Conservation (phyloP, 2,113 vertebrate genomes). For the Gopherus evgoodei region DNA sequence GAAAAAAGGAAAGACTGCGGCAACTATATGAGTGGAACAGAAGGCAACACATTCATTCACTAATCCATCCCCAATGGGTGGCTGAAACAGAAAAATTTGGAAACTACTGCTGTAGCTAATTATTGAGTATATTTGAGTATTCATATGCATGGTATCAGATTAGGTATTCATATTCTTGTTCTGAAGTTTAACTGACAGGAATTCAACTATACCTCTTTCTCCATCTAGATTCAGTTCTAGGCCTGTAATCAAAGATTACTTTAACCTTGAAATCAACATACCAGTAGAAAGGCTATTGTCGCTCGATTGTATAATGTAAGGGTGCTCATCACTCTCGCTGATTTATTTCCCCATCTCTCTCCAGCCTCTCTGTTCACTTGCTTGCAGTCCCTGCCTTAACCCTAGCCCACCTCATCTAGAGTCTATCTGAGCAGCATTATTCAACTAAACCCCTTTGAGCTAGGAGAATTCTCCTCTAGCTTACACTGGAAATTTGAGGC, state of each 20-base stretch:
- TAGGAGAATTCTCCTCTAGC: not conserved
- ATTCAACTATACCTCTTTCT: not conserved
- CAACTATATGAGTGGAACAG: not conserved
- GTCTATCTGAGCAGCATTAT: not conserved
- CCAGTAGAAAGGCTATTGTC: no score
- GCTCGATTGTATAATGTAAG: no score
- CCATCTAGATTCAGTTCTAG: not conserved
- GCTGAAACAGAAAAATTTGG: not conserved
- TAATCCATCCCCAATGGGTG: not conserved
- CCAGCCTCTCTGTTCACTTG: not conserved
- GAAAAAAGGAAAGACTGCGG: not conserved
- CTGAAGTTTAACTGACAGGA: not conserved
- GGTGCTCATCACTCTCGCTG: not conserved
- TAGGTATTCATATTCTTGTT: not conserved
- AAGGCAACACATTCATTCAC: not conserved
- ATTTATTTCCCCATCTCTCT: not conserved
- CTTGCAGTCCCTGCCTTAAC: not conserved
- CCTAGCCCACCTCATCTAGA: not conserved
- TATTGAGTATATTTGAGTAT: not conserved
- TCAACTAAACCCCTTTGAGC: not conserved
- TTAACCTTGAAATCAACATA: no score
- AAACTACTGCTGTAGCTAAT: not conserved
- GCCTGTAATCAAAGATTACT: not conserved
- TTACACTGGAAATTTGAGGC: not conserved
- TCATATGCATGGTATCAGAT: not conserved